These are phyloP conservation scores for Tringa solitaria DNA, from an alignment of 2,113 vertebrate species.

Conservation along the genomic window DNA sequence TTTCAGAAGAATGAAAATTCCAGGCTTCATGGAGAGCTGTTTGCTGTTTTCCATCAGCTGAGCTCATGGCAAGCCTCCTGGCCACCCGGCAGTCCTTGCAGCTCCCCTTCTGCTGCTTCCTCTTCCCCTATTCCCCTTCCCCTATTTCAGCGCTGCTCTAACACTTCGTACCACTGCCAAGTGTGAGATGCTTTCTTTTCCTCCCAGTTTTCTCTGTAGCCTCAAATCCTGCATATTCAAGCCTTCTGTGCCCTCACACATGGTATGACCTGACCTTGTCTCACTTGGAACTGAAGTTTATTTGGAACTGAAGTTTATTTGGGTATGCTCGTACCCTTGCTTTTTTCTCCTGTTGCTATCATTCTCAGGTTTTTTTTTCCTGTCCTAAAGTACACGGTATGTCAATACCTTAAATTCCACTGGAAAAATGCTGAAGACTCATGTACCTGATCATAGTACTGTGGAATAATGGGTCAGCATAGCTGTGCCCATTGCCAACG, in stretches of 20 bases:
- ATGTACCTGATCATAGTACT: background rate
- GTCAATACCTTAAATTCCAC: background rate
- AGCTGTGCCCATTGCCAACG: background rate
- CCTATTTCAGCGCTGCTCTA: background rate
- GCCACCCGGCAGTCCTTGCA: background rate
- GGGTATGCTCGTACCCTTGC: background rate
- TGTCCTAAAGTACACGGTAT: background rate
- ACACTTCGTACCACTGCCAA: no score
- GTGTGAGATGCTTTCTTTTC: background rate
- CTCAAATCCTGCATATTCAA: background rate
- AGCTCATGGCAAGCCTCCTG: background rate
- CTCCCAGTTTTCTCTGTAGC: background rate
- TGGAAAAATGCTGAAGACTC: background rate
- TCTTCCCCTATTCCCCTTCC: background rate
- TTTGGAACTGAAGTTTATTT: background rate
- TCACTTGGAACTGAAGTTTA: background rate
- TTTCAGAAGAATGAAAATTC: background rate
- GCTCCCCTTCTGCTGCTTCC: background rate
- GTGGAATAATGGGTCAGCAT: background rate
- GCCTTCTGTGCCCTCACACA: background rate
- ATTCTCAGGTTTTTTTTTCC: background rate
- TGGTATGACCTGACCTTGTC: background rate
- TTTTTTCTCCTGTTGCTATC: background rate
- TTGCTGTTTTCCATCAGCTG: background rate
- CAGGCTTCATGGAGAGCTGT: rapidly evolving